Evolutionary conservation across 2,797 vertebrate genomes (phyloP).

Genomic region (Siniperca scherzeri): DNA sequence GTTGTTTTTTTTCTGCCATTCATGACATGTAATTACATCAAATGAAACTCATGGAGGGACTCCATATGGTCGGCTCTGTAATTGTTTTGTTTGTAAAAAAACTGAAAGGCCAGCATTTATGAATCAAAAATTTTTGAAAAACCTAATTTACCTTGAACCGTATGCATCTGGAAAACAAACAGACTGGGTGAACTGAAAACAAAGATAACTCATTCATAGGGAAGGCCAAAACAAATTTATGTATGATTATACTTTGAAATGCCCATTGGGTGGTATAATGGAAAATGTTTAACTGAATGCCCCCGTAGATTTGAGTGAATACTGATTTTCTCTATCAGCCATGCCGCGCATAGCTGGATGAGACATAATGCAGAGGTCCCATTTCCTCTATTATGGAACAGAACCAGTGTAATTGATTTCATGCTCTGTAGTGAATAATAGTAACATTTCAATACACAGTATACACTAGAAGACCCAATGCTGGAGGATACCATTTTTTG

Average conservation of each 20-base stretch:
- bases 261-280: conserved; percentile 34
- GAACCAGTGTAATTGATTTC: conserved; percentile 9
- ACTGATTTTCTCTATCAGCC: conserved; percentile 16
- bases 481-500: not conserved
- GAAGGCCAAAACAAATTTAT: conserved; percentile 26
- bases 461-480: not conserved
- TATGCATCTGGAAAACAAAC: conserved; percentile 8
- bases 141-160: conserved; percentile 13
- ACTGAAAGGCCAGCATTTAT: conserved; percentile 17
- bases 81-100: conserved; percentile 48
- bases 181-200: not conserved
- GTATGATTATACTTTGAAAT: conserved; percentile 41
- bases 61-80: conserved; percentile 20
- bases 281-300: conserved; percentile 40
- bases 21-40: conserved; percentile 48
- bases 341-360: not conserved
- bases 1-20: conserved; percentile 1
- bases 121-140: conserved; percentile 23
- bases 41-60: conserved; percentile 24
- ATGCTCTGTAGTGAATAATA: not conserved
- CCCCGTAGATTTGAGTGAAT: conserved; percentile 32
- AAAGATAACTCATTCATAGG: conserved; percentile 20
- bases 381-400: conserved; percentile 3
- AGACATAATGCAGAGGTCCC: not conserved
- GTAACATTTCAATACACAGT: not conserved